Evolutionary conservation across 2,797 vertebrate genomes (phyloP), one percentile per base, ranked within the genome.

Genomic region (Serranus cabrilla): DNA sequence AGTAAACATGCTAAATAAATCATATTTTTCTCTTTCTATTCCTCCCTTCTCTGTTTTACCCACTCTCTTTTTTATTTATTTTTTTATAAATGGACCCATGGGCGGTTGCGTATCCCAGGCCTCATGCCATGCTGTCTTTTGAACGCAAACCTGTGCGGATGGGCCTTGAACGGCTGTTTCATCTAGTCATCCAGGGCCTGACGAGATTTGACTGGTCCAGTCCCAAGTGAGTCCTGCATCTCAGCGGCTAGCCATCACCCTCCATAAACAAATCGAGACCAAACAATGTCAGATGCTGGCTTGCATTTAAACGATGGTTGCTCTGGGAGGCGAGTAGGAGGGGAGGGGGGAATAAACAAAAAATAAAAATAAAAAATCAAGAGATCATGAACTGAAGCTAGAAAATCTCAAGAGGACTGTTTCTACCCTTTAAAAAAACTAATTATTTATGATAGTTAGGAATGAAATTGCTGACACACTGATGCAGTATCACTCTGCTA

Each of bases 1-100:
- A 70, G 93, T 94, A 95, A 95, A 95, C 95, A 95, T 79, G 84
- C 81, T 94, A 91, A 95, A 95, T 95, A 94, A 95, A 94, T 95
- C 61, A 94, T 95, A 76, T 89, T 84, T 89, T 78, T 89, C 78
- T 89, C 88, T 83, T 80, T 81, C 43, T 54, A 59, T 84, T 83
- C 63, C 84, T 55, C 77, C 64, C 74, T 81, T 65, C 77, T 59
- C 47, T 74, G 78, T 69, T 82, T 46, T 27, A 31, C 47, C 50
- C 39, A 61, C 55, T 74, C 56, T 78, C 31, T 86, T 52, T 84
- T 78, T 81, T 71, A 54, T 60, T 80, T 64, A 40, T 80, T 86
- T 82, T 79, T 69, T 76, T 70, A 75, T 86, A 88, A 90, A 93
- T 14, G 64, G 88, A 91, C 91, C 91, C 89, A 88, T 87, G 84